These are phyloP conservation scores for Zaprionus inermis DNA, from an alignment of 1,140 invertebrate genomes.

Conservation along the genomic window DNA sequence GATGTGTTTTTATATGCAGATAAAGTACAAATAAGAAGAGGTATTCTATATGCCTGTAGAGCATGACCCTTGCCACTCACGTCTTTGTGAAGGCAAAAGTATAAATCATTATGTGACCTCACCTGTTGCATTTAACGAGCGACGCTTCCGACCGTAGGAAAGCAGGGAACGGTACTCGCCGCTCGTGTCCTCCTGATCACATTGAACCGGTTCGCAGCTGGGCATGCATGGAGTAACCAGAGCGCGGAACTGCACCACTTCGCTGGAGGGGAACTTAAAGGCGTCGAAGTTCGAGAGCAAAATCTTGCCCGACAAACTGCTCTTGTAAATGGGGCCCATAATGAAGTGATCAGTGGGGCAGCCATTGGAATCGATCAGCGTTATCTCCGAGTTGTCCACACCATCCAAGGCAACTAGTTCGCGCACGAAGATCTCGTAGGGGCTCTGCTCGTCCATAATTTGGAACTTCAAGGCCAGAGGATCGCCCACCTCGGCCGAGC, in stretches of 20 bases:
- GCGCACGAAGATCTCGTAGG: slow-evolving; percentile 97
- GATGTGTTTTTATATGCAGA: neutral
- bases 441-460: slow-evolving; percentile 95
- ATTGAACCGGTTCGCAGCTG: slow-evolving; percentile 94
- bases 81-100: neutral
- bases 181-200: slow-evolving; percentile 91
- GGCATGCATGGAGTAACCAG: slow-evolving; percentile 97
- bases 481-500: slow-evolving; percentile 94
- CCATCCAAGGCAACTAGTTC: slow-evolving; percentile 97
- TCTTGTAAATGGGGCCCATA: slow-evolving; percentile 95
- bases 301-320: slow-evolving; percentile 91
- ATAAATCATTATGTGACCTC: slow-evolving; percentile 18
- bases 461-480: slow-evolving; percentile 96
- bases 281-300: slow-evolving; percentile 96
- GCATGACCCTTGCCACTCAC: neutral
- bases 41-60: neutral
- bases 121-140: slow-evolving; percentile 45
- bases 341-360: slow-evolving; percentile 97
- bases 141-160: slow-evolving; percentile 87
- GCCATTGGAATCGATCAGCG: slow-evolving; percentile 94
- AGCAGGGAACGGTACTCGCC: slow-evolving; percentile 90
- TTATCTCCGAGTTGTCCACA: slow-evolving; percentile 95
- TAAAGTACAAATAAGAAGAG: neutral
- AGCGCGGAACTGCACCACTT: slow-evolving; percentile 97
- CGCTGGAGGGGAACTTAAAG: slow-evolving; percentile 98